Evolutionary conservation across 2,888 invertebrate genomes (phyloP).

Genomic region (Pardosa pseudoannulata): DNA sequence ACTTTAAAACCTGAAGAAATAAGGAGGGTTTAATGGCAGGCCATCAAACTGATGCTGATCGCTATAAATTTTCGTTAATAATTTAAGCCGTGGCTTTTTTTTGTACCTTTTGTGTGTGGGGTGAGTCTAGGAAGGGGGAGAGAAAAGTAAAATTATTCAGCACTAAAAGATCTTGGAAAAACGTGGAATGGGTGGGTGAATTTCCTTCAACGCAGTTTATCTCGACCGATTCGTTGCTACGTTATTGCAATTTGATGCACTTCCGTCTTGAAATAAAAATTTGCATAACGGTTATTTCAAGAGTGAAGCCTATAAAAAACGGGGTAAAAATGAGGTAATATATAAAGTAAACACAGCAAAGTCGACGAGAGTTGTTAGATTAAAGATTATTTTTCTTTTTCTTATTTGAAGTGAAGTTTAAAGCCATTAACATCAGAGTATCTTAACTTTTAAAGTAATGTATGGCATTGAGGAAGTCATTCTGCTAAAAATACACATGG

Average conservation of each 20-base stretch:
- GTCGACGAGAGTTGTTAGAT: too few relatives aligned
- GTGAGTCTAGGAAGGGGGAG: neutral
- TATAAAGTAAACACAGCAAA: too few relatives aligned
- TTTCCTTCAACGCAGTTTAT: neutral
- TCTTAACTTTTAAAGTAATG: too few relatives aligned
- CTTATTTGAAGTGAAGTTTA: too few relatives aligned
- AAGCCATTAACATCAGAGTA: too few relatives aligned
- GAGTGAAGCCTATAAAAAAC: too few relatives aligned
- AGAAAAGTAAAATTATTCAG: constrained; percentile 1
- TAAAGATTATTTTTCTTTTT: too few relatives aligned
- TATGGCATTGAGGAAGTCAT: too few relatives aligned
- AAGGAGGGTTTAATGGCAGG: constrained; percentile 25
- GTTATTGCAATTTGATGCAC: neutral
- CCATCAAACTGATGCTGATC: constrained; percentile 41
- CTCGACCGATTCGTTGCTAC: neutral
- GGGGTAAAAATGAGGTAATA: too few relatives aligned
- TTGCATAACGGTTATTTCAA: neutral
- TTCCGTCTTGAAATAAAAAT: neutral
- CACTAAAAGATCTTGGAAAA: neutral
- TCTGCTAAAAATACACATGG: too few relatives aligned
- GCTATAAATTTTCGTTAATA: constrained; percentile 51
- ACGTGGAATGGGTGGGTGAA: neutral
- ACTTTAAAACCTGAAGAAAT: neutral
- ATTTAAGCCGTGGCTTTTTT: constrained; percentile 24
- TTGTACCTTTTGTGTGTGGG: neutral